A percentile compares a stretch with the other conserved stretches of the same genome.
Conservation (phyloP, 2,797 vertebrate species). For the Pelobates cultripes region DNA sequence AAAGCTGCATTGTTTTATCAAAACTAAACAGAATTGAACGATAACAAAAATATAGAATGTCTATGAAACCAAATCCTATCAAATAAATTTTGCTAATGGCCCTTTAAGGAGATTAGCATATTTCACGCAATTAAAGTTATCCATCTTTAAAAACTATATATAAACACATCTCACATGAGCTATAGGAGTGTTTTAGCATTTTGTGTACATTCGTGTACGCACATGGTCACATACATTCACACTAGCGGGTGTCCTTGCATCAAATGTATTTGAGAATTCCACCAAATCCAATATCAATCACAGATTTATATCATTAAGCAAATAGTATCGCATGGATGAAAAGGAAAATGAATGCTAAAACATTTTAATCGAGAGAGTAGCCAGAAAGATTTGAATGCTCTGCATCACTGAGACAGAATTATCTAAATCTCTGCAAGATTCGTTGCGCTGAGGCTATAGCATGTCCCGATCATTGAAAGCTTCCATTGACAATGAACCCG, state of each 20-base stretch:
- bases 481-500: slow-evolving; percentile 41
- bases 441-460: slow-evolving; percentile 33
- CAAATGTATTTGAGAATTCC: neutral
- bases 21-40: too few species aligned
- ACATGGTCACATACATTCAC: neutral
- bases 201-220: too few species aligned
- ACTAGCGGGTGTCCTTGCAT: neutral
- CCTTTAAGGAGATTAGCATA: too few species aligned
- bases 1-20: too few species aligned
- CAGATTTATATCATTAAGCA: slow-evolving; percentile 71
- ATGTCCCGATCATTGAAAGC: slow-evolving; percentile 44
- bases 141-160: too few species aligned
- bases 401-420: slow-evolving; percentile 47
- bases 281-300: slow-evolving; percentile 43
- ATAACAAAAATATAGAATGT: too few species aligned
- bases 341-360: slow-evolving; percentile 70
- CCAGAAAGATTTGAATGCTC: slow-evolving; percentile 54
- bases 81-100: too few species aligned
- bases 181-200: too few species aligned
- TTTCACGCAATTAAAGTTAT: too few species aligned
- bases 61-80: too few species aligned
- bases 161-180: too few species aligned
- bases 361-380: slow-evolving; percentile 68
- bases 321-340: slow-evolving; percentile 59
- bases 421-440: slow-evolving; percentile 47